phyloP scores from a whole-genome alignment of 1,140 invertebrate genomes.

The Ips typographus region DNA sequence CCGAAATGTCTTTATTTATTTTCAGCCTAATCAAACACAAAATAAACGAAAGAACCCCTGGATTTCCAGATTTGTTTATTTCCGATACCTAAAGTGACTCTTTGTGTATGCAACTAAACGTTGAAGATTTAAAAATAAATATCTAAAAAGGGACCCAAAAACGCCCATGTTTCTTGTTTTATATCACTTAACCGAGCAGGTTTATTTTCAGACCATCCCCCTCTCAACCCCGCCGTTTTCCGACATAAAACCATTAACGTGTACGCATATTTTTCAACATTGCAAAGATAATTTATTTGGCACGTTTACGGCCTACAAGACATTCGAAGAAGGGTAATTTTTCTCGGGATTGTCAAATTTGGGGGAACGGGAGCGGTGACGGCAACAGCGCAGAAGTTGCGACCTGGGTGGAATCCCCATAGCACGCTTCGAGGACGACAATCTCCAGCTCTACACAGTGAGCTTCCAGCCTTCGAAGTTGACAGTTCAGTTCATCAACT shows the following conservation, averaged over 20 bases:
- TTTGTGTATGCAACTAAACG: conserved; percentile 10
- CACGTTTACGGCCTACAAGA: neutral
- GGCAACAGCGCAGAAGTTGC: neutral
- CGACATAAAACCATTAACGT: too few species aligned
- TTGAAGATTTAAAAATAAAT: conserved; percentile 10
- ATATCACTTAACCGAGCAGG: conserved; percentile 11
- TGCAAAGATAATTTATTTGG: neutral
- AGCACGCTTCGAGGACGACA: neutral
- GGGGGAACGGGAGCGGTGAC: neutral
- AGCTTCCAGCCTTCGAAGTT: neutral
- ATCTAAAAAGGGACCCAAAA: neutral
- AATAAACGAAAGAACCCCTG: too few species aligned
- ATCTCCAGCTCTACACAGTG: neutral
- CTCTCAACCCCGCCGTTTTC: neutral
- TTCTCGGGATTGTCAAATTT: neutral
- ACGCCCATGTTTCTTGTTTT: conserved; percentile 10
- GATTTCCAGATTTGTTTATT: too few species aligned
- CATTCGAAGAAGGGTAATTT: neutral
- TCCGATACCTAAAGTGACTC: too few species aligned
- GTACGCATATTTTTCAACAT: neutral
- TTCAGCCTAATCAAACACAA: too few species aligned
- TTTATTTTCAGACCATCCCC: neutral
- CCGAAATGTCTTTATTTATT: too few species aligned
- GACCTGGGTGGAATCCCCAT: neutral
- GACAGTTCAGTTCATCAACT: neutral